A percentile compares a stretch with the other conserved stretches of the same genome.
Conservation (phyloP, 1,140 invertebrate species). For the Lepidostoma basale region DNA sequence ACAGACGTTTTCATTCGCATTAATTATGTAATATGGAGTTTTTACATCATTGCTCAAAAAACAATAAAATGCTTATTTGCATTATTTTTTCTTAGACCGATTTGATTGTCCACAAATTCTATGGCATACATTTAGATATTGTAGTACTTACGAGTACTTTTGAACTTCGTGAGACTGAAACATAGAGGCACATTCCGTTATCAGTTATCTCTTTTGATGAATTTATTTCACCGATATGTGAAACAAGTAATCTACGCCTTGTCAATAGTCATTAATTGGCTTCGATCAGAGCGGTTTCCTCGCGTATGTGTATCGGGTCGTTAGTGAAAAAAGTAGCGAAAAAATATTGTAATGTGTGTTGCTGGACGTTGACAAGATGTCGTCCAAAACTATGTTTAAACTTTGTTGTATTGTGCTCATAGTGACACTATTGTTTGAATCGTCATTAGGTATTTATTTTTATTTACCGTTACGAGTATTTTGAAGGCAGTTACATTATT, state of each 20-base stretch:
- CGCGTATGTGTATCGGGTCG: neutral
- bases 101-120: neutral
- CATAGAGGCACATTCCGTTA: too few species aligned
- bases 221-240: neutral
- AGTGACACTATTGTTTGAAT: neutral
- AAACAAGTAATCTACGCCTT: neutral
- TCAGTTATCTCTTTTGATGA: slow-evolving; percentile 1
- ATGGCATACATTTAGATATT: too few species aligned
- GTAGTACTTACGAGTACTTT: too few species aligned
- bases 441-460: neutral
- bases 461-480: too few species aligned
- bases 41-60: too few species aligned
- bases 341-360: neutral
- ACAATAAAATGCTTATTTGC: too few species aligned
- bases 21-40: too few species aligned
- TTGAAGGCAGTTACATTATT: too few species aligned
- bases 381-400: neutral
- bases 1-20: too few species aligned
- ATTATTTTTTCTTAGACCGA: neutral
- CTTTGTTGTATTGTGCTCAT: neutral
- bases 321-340: neutral
- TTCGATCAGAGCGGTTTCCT: neutral
- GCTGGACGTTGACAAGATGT: neutral
- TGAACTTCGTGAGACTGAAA: too few species aligned
- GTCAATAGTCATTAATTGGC: slow-evolving; percentile 17